Evolutionary conservation across 2,797 vertebrate genomes (phyloP).

Genomic region (Sebastes trivittatus): DNA sequence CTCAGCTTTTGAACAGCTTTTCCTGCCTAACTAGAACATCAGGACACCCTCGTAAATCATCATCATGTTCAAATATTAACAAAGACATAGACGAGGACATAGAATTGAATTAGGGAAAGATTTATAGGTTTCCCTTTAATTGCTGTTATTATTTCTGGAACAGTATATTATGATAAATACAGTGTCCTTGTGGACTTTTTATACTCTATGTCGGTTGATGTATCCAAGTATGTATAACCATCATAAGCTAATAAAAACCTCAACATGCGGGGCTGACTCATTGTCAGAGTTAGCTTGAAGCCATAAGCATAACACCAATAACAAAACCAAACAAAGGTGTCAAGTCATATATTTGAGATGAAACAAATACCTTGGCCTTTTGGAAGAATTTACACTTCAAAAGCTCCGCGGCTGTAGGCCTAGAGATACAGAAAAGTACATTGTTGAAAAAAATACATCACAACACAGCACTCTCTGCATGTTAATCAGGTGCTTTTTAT

Average conservation of each 20-base stretch:
- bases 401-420: constrained; percentile 98
- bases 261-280: background rate
- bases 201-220: background rate
- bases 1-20: background rate
- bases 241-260: background rate
- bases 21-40: background rate
- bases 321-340: constrained; percentile 14
- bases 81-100: background rate
- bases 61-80: background rate
- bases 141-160: background rate
- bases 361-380: constrained; percentile 95
- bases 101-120: background rate
- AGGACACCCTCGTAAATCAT: background rate
- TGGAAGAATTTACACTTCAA: constrained; percentile 99
- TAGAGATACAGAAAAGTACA: constrained; percentile 74
- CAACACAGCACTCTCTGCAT: constrained; percentile 20
- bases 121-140: background rate
- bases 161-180: background rate
- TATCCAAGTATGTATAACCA: background rate
- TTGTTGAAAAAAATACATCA: constrained; percentile 19
- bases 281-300: background rate
- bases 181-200: background rate
- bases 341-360: constrained; percentile 39
- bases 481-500: constrained; percentile 7
- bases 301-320: background rate